A percentile compares a stretch with the other conserved stretches of the same genome.
These are phyloP conservation scores for Bursaphelenchus mucronatus DNA, from an alignment of 1,140 invertebrate species.

Conservation along the genomic window DNA sequence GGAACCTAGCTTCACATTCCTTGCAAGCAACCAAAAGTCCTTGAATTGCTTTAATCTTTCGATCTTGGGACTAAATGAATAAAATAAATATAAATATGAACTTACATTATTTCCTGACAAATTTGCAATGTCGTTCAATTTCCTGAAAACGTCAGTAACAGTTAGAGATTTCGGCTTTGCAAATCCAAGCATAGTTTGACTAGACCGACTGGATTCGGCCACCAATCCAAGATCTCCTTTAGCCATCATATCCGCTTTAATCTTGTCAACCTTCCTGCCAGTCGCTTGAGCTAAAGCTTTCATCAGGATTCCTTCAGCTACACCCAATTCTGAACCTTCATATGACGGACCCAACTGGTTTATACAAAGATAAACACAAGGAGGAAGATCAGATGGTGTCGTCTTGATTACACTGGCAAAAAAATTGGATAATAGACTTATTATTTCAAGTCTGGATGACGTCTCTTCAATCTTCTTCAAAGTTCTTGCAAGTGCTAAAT, in stretches of 20 bases:
- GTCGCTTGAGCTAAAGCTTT: conserved; percentile 87
- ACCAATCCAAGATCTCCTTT: conserved; percentile 73
- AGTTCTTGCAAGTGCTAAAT: conserved; percentile 82
- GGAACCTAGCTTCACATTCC: conserved; percentile 80
- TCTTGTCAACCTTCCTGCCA: conserved; percentile 66
- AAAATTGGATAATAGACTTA: conserved; percentile 81
- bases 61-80: conserved; percentile 69
- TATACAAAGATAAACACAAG: conserved; percentile 86
- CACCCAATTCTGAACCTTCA: conserved; percentile 78
- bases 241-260: conserved; percentile 83
- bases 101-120: conserved; percentile 75
- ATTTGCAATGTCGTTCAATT: conserved; percentile 81
- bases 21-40: conserved; percentile 85
- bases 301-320: conserved; percentile 74
- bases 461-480: conserved; percentile 84
- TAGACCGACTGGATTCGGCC: conserved; percentile 69
- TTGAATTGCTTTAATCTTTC: conserved; percentile 89
- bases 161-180: conserved; percentile 65
- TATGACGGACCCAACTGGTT: conserved; percentile 92
- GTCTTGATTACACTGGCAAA: conserved; percentile 67
- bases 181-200: conserved; percentile 78
- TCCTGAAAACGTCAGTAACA: conserved; percentile 72
- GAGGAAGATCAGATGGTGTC: conserved; percentile 79
- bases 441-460: conserved; percentile 81
- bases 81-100: conserved; percentile 47